Base-by-base conservation (phyloP, 1,140 invertebrate genomes). In the Orussus abietinus region DNA sequence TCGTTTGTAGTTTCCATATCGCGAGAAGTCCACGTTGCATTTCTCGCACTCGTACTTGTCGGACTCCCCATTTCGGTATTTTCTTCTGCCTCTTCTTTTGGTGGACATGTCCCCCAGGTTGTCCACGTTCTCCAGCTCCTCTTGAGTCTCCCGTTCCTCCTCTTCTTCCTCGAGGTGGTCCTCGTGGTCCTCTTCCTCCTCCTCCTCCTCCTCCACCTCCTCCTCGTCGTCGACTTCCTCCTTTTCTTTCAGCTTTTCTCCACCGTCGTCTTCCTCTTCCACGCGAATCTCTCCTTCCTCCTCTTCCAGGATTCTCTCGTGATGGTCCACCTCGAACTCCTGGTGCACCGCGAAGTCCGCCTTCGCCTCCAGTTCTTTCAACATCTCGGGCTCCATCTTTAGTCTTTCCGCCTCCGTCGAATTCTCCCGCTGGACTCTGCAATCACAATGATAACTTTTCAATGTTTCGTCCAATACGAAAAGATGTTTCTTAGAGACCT, bases 141-240 rank as follows among this genome's bases (percentile, higher is more conserved):
- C 22, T 10, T 13, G n/a, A 15, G 17, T 17, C 34, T 35, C 19
- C 17, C 20, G 4, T 6, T 11, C 5, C 5, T 11, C 21, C 20
- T 42, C 12, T 33, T 35, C 26, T 10, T 21, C 13, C 2, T 20
- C 11, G 10, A 20, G 1, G 28, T 32, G 9, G 14, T 5, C 17
- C 11, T 10, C 7, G 10, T 3, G 6, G 17, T 12, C 26, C 4
- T 12, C 28, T 54, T 70, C 11, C 64, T 65, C 4, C 62, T 57
- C 34, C 52, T 63, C 22, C 55, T 47, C 64, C 62, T 18, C 15
- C 18, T 10, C 2, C 29, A 10, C 44, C 42, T 20, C 65, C 56
- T 10, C 47, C 62, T 38, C 42, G 59, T 22, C 29, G 31, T n/a
- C 1, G 30, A 14, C 11, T 6, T 25, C 22, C 6, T 25, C 22